A percentile compares a stretch with the other conserved stretches of the same genome.
These are phyloP conservation scores for Frankliniella fusca DNA, from an alignment of 2,888 invertebrate genomes.

Conservation along the genomic window DNA sequence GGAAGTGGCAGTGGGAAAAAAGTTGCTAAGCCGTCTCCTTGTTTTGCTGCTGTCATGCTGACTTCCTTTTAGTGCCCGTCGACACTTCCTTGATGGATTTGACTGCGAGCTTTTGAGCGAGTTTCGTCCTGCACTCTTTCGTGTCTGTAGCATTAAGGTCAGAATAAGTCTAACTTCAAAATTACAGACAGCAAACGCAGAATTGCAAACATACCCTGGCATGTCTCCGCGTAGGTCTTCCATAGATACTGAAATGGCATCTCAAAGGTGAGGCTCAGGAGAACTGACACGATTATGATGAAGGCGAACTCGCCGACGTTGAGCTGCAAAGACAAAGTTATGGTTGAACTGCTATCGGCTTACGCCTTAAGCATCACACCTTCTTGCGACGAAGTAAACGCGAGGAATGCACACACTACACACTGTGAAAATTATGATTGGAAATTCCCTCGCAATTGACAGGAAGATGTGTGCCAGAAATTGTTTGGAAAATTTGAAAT, in stretches of 20 bases:
- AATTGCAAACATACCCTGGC: constrained; percentile 27
- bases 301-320: constrained; percentile 51
- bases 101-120: neutral
- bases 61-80: neutral
- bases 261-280: constrained; percentile 55
- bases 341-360: constrained; percentile 20
- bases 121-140: neutral
- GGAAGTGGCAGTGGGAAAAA: neutral
- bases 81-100: neutral
- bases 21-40: neutral
- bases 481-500: too few species aligned
- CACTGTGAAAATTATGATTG: constrained; percentile 6
- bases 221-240: constrained; percentile 44
- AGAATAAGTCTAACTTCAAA: too few species aligned
- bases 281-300: constrained; percentile 50
- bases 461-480: too few species aligned
- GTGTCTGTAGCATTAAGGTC: neutral
- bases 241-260: constrained; percentile 58
- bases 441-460: neutral
- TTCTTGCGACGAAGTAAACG: neutral
- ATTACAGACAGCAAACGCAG: too few species aligned
- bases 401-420: constrained; percentile 14
- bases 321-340: constrained; percentile 48
- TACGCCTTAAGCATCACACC: constrained; percentile 29
- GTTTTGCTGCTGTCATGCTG: neutral